phyloP scores from a whole-genome alignment of 1,140 invertebrate species.

The Streblospio benedicti region DNA sequence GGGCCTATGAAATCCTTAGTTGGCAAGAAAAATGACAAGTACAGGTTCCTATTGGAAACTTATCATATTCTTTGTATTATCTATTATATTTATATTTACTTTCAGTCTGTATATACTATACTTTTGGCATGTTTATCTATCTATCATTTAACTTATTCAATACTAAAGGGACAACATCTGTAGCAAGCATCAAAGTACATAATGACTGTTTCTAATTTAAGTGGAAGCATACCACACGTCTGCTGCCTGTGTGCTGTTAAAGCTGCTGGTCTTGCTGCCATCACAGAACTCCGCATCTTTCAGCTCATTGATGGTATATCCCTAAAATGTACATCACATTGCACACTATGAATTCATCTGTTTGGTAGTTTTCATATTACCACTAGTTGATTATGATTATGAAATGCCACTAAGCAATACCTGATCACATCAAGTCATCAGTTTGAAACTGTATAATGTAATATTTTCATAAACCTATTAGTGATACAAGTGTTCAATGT shows the following conservation, averaged over 20 bases:
- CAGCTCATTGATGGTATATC: conserved; percentile 37
- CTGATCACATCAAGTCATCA: neutral
- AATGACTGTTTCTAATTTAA: neutral
- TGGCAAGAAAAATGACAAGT: too few relatives aligned
- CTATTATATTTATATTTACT: too few relatives aligned
- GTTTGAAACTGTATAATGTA: neutral
- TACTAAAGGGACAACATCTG: neutral
- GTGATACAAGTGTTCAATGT: too few relatives aligned
- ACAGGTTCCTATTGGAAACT: too few relatives aligned
- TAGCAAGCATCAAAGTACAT: neutral
- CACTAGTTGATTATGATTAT: neutral
- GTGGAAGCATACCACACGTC: neutral
- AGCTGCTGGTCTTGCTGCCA: conserved; percentile 11
- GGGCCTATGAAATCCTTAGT: too few relatives aligned
- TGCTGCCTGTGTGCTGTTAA: neutral
- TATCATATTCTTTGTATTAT: too few relatives aligned
- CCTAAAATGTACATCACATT: conserved; percentile 25
- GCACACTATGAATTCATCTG: neutral
- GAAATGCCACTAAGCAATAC: neutral
- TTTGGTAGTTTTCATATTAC: neutral
- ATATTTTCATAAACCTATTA: neutral
- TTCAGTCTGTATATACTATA: conserved; percentile 1
- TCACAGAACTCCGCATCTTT: conserved; percentile 31
- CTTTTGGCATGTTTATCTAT: neutral
- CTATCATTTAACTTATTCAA: neutral